Percentiles rank a stretch among this genome's conserved stretches.
phyloP scores from a whole-genome alignment of 2,888 invertebrate genomes.

The Cheilosia scutellata region DNA sequence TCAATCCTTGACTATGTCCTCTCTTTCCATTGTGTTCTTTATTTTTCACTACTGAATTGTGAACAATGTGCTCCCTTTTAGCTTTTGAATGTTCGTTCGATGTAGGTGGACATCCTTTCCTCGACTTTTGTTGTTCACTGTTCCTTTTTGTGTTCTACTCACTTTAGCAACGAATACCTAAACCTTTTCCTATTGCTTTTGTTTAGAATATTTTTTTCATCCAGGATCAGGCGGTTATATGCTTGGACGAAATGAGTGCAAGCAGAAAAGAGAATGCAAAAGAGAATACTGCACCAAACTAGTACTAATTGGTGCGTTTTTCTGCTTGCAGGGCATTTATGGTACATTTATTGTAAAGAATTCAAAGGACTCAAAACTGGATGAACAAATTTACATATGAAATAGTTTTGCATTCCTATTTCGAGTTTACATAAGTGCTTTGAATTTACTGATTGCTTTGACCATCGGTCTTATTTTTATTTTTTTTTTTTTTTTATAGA shows the following conservation, averaged over 20 bases:
- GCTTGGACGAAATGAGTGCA: constrained; percentile 18
- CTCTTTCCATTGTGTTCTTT: constrained; percentile 15
- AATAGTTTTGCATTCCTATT: background rate
- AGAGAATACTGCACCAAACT: constrained; percentile 23
- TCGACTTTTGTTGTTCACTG: background rate
- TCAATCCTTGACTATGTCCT: background rate
- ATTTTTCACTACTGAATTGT: constrained; percentile 32
- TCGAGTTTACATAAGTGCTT: background rate
- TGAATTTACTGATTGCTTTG: constrained; percentile 27
- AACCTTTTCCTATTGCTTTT: constrained; percentile 4
- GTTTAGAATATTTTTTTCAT: background rate
- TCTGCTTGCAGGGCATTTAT: constrained; percentile 7
- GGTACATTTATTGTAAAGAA: background rate
- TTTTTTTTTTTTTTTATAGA: constrained; percentile 82
- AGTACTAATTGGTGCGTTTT: constrained; percentile 61
- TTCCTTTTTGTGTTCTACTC: constrained; percentile 1
- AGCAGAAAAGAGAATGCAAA: background rate
- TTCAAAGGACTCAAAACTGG: constrained; percentile 12
- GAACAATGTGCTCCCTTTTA: constrained; percentile 61
- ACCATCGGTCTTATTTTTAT: background rate
- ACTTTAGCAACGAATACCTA: constrained; percentile 2
- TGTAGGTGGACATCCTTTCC: constrained; percentile 17
- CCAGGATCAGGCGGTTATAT: constrained; percentile 21
- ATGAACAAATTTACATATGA: background rate
- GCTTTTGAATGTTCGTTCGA: constrained; percentile 34